Percentiles rank a stretch among this genome's conserved stretches.
These are phyloP conservation scores for Aplodontia rufa DNA, from an alignment of 2,113 vertebrate genomes.

Conservation along the genomic window DNA sequence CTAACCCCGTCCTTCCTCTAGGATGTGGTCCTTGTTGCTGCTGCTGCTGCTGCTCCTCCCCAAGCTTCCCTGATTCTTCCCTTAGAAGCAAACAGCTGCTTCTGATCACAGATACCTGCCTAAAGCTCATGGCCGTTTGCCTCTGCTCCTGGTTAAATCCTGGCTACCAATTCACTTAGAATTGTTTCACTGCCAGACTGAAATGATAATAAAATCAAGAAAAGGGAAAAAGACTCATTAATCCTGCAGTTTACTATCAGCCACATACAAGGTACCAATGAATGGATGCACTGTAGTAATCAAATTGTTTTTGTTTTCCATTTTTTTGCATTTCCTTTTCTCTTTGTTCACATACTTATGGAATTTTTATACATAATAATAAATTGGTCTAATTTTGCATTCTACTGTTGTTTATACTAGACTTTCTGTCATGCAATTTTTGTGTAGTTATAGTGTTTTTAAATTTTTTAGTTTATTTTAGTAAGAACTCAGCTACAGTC, in stretches of 20 bases:
- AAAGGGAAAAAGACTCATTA: not conserved
- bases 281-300: not conserved
- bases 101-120: not conserved
- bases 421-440: not conserved
- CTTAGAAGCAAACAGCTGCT: not conserved
- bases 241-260: not conserved
- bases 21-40: not conserved
- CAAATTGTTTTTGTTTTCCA: not conserved
- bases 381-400: slow-evolving; percentile 1
- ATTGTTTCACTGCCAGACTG: not conserved
- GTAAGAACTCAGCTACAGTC: not conserved
- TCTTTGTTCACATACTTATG: not conserved
- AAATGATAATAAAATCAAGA: slow-evolving; percentile 21
- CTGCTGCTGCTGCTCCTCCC: not conserved
- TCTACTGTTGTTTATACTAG: not conserved
- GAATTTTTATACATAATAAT: not conserved
- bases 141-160: slow-evolving; percentile 1
- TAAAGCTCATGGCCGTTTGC: not conserved
- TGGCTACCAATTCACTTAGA: not conserved
- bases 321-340: not conserved
- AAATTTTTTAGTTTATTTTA: not conserved
- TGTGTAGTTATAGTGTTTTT: not conserved
- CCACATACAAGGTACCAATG: not conserved
- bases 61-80: not conserved
- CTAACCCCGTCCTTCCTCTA: no score